phyloP scores from a whole-genome alignment of 2,797 vertebrate species.

The Dendrocincla tyrannina region DNA sequence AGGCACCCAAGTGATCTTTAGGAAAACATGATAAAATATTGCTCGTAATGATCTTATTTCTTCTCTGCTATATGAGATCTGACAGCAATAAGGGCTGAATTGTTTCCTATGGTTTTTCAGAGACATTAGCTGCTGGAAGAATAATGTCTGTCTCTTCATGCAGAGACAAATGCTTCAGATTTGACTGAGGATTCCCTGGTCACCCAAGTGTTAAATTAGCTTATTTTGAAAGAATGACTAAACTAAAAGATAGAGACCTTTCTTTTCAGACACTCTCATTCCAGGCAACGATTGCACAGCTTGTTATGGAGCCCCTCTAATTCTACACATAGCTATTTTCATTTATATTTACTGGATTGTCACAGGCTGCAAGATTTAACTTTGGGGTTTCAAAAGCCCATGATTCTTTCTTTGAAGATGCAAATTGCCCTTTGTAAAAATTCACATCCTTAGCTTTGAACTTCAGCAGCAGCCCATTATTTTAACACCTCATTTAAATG shows the following conservation, averaged over 20 bases:
- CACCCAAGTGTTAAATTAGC: neutral
- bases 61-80: neutral
- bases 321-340: neutral
- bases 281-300: neutral
- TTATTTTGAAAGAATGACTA: neutral
- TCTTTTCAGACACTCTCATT: neutral
- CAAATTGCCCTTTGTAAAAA: constrained; percentile 15
- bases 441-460: neutral
- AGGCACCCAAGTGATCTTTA: neutral
- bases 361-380: neutral
- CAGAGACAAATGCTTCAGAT: neutral
- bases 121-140: neutral
- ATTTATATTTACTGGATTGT: neutral
- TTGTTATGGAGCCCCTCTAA: neutral
- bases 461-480: neutral
- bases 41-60: neutral
- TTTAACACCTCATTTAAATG: constrained; percentile 32
- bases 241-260: neutral
- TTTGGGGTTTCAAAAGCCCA: neutral
- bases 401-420: neutral
- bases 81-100: neutral
- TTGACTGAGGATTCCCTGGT: neutral
- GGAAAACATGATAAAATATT: neutral
- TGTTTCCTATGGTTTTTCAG: neutral
- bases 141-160: neutral